Percentiles rank a stretch among this genome's conserved stretches.
Evolutionary conservation across 2,888 invertebrate species (phyloP).

Genomic region (Drosophila stalkeri): DNA sequence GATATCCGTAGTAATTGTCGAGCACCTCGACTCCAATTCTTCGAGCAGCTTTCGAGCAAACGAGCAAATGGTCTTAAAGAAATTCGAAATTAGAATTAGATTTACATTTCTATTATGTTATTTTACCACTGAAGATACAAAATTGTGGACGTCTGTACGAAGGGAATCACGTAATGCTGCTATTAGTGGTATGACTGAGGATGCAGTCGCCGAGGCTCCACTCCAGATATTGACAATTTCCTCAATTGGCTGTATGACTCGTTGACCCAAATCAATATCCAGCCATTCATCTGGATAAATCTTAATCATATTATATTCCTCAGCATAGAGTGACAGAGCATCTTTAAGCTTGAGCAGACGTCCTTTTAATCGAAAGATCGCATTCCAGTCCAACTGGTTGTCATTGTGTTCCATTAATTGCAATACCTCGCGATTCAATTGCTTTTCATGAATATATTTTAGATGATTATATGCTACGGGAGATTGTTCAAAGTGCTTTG

Average conservation of each 20-base stretch:
- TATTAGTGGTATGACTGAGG: slow-evolving; percentile 60
- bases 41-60: slow-evolving; percentile 63
- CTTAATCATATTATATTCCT: slow-evolving; percentile 50
- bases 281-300: slow-evolving; percentile 66
- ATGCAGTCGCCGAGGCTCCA: slow-evolving; percentile 38
- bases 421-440: slow-evolving; percentile 31
- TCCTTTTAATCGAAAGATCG: slow-evolving; percentile 43
- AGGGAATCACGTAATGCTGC: slow-evolving; percentile 63
- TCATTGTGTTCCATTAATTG: slow-evolving; percentile 8
- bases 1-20: slow-evolving; percentile 40
- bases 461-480: slow-evolving; percentile 46
- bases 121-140: slow-evolving; percentile 60
- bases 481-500: slow-evolving; percentile 49
- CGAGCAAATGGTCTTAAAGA: slow-evolving; percentile 50
- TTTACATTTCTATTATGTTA: no score
- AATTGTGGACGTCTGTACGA: slow-evolving; percentile 58
- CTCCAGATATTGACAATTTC: slow-evolving; percentile 64
- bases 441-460: slow-evolving; percentile 53
- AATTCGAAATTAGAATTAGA: neutral
- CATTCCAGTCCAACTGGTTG: slow-evolving; percentile 39
- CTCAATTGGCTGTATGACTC: slow-evolving; percentile 63
- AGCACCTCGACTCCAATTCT: slow-evolving; percentile 50
- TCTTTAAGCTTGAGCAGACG: slow-evolving; percentile 52
- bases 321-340: slow-evolving; percentile 49
- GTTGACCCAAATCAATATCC: slow-evolving; percentile 59